Percentiles rank a stretch among this genome's conserved stretches.
These are phyloP conservation scores for Sebastes melanostomus DNA, from an alignment of 2,797 vertebrate species.

Conservation along the genomic window DNA sequence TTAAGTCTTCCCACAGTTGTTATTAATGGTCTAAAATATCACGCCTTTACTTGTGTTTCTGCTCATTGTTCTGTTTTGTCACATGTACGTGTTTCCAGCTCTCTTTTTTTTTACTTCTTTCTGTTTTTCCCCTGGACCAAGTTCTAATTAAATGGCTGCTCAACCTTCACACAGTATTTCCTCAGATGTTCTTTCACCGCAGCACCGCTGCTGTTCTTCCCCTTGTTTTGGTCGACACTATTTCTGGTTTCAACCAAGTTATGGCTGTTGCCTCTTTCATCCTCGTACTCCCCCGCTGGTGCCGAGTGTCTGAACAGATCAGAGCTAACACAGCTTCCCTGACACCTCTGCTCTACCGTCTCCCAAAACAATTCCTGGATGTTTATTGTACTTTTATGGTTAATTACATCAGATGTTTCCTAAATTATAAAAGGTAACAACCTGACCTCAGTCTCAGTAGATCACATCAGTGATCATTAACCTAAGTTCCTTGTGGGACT, in stretches of 20 bases:
- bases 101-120: not conserved
- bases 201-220: not conserved
- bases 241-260: slow-evolving; percentile 13
- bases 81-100: not conserved
- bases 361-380: not conserved
- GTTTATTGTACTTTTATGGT: not conserved
- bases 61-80: not conserved
- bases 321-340: not conserved
- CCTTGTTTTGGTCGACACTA: not conserved
- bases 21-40: not conserved
- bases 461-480: not conserved
- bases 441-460: not conserved
- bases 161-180: not conserved
- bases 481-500: not conserved
- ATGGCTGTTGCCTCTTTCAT: slow-evolving; percentile 6
- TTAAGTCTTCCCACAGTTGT: not conserved
- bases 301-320: not conserved
- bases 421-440: not conserved
- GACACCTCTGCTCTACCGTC: not conserved
- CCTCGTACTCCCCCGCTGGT: not conserved
- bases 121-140: not conserved
- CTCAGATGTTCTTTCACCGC: not conserved
- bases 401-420: not conserved
- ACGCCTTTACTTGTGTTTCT: not conserved
- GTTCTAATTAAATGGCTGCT: not conserved